Conservation (phyloP, 2,888 invertebrate species). For the Listrodromus nycthemerus region DNA sequence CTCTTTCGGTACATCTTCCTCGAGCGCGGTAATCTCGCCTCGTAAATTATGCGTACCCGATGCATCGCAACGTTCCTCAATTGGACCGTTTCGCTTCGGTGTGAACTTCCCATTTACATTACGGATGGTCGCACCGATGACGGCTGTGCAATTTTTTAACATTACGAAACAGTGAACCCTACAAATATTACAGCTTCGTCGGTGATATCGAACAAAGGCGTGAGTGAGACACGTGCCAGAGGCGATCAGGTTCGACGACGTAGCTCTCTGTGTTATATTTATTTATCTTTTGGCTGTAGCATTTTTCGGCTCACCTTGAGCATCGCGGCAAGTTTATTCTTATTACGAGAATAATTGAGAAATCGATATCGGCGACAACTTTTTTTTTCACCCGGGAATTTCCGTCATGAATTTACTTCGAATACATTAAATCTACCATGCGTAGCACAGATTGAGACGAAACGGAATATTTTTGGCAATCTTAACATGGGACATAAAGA, state of each 20-base stretch:
- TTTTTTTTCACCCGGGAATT: constrained; percentile 11
- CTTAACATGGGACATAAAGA: no score
- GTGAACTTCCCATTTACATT: background rate
- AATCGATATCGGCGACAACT: constrained; percentile 17
- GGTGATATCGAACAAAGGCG: constrained; percentile 38
- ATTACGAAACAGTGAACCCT: background rate
- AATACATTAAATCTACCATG: background rate
- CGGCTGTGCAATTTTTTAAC: background rate
- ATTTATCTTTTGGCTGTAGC: constrained; percentile 19
- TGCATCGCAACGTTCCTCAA: constrained; percentile 19
- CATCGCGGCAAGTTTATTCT: constrained; percentile 27
- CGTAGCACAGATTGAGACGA: no score
- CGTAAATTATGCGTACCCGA: constrained; percentile 23
- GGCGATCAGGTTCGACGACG: constrained; percentile 30
- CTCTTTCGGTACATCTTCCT: constrained; percentile 27
- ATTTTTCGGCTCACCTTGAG: constrained; percentile 27
- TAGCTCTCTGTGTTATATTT: constrained; percentile 44
- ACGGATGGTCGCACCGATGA: background rate
- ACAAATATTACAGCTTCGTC: background rate
- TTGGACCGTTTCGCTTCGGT: background rate
- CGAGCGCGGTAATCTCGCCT: background rate
- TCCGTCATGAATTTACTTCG: background rate
- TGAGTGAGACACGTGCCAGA: constrained; percentile 49
- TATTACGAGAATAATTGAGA: constrained; percentile 25
- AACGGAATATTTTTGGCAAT: no score